Percentiles rank a stretch among this genome's conserved stretches.
These are phyloP conservation scores for Sphaeramia orbicularis DNA, from an alignment of 2,797 vertebrate species.

Conservation along the genomic window DNA sequence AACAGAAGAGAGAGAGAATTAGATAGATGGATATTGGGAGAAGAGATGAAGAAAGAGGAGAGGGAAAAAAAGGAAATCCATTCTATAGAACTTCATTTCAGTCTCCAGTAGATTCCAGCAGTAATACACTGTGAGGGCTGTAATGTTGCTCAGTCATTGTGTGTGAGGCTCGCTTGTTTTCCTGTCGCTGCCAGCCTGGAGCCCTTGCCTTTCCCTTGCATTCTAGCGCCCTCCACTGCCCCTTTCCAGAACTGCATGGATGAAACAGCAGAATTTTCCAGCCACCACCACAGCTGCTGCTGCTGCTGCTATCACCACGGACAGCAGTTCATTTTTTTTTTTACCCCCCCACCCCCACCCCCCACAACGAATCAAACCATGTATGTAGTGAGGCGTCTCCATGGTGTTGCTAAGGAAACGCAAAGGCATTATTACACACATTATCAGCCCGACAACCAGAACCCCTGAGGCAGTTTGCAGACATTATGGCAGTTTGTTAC, in stretches of 20 bases:
- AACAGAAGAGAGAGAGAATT: conserved; percentile 61
- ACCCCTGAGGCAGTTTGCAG: conserved; percentile 58
- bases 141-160: conserved; percentile 59
- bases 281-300: too few relatives aligned
- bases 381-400: conserved; percentile 56
- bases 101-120: conserved; percentile 58
- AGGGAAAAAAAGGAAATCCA: conserved; percentile 56
- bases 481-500: conserved; percentile 58
- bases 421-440: conserved; percentile 69
- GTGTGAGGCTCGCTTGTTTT: too few relatives aligned
- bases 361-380: conserved; percentile 46
- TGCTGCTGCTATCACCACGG: too few relatives aligned
- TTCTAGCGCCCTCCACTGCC: conserved; percentile 80
- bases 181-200: too few relatives aligned
- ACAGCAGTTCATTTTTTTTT: conserved; percentile 39
- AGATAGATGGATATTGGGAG: conserved; percentile 63
- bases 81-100: conserved; percentile 69
- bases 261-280: conserved; percentile 80
- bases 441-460: conserved; percentile 58
- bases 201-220: conserved; percentile 67
- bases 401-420: conserved; percentile 70
- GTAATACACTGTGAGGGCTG: conserved; percentile 48
- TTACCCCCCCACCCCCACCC: too few relatives aligned
- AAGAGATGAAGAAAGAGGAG: conserved; percentile 32
- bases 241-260: conserved; percentile 55